A percentile compares a stretch with the other conserved stretches of the same genome.
Evolutionary conservation across 2,797 vertebrate species (phyloP).

Genomic region (Anniella stebbinsi): DNA sequence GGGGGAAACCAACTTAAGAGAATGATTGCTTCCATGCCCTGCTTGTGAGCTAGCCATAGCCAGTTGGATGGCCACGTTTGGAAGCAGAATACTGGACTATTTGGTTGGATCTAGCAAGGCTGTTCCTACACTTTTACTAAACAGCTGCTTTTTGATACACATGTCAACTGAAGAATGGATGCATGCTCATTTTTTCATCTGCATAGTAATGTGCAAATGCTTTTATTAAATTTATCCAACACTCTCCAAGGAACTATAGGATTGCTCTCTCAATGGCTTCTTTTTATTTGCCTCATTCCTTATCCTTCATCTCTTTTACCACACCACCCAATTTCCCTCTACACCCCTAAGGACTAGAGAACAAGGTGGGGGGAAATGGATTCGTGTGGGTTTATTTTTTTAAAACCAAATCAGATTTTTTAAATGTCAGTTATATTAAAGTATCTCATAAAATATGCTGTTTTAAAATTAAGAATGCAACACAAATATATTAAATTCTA

Average conservation of each 20-base stretch:
- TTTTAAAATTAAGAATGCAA: background rate
- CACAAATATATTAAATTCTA: background rate
- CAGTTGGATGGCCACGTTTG: background rate
- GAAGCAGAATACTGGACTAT: background rate
- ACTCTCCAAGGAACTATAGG: background rate
- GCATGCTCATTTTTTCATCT: background rate
- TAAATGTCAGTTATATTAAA: background rate
- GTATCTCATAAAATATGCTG: background rate
- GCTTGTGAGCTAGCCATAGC: background rate
- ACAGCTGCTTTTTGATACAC: background rate
- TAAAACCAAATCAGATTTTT: background rate
- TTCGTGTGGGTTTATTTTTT: background rate
- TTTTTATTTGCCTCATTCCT: background rate
- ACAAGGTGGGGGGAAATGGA: background rate
- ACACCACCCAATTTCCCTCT: background rate
- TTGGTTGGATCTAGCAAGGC: too few relatives aligned
- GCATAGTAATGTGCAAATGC: background rate
- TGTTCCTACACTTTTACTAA: background rate
- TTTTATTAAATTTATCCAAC: background rate
- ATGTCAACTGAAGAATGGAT: background rate
- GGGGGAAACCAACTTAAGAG: background rate
- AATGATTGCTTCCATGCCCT: background rate
- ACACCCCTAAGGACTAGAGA: background rate
- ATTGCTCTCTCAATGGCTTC: too few relatives aligned
- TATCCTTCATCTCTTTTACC: background rate